These are phyloP conservation scores for Polyodon spathula DNA, from an alignment of 2,113 vertebrate species.

Conservation along the genomic window DNA sequence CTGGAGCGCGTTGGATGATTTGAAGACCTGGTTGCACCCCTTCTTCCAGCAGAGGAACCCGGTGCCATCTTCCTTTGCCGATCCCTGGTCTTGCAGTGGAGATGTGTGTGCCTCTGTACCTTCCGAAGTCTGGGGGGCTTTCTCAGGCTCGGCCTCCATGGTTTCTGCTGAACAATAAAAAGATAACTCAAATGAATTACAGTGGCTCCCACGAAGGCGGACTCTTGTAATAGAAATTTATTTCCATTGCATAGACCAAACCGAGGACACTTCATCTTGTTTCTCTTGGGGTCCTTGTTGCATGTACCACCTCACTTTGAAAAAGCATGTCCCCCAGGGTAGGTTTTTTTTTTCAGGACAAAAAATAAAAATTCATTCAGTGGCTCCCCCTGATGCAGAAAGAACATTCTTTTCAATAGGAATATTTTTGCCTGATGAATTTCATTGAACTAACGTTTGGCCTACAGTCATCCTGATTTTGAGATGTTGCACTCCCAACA, in stretches of 20 bases:
- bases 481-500: no score
- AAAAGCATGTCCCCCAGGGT: slow-evolving; percentile 4
- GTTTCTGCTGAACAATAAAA: slow-evolving; percentile 51
- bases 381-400: slow-evolving; percentile 6
- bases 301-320: slow-evolving; percentile 9
- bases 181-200: slow-evolving; percentile 5
- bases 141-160: slow-evolving; percentile 70
- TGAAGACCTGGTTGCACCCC: slow-evolving; percentile 94
- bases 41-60: slow-evolving; percentile 98
- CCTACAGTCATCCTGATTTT: background rate
- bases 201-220: slow-evolving; percentile 2
- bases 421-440: slow-evolving; percentile 7
- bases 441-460: background rate
- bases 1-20: slow-evolving; percentile 87
- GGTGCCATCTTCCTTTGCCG: slow-evolving; percentile 70
- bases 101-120: slow-evolving; percentile 68
- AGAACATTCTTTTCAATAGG: slow-evolving; percentile 7
- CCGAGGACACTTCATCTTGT: slow-evolving; percentile 17
- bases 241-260: no score
- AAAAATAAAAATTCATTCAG: slow-evolving; percentile 15
- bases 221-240: slow-evolving; percentile 9
- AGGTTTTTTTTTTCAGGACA: slow-evolving; percentile 11
- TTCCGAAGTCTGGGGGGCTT: slow-evolving; percentile 58
- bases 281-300: slow-evolving; percentile 8
- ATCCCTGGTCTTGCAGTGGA: slow-evolving; percentile 57